Evolutionary conservation across 2,888 invertebrate species (phyloP), one percentile per base, ranked within the genome.

Genomic region (Lithophane ornitopus): DNA sequence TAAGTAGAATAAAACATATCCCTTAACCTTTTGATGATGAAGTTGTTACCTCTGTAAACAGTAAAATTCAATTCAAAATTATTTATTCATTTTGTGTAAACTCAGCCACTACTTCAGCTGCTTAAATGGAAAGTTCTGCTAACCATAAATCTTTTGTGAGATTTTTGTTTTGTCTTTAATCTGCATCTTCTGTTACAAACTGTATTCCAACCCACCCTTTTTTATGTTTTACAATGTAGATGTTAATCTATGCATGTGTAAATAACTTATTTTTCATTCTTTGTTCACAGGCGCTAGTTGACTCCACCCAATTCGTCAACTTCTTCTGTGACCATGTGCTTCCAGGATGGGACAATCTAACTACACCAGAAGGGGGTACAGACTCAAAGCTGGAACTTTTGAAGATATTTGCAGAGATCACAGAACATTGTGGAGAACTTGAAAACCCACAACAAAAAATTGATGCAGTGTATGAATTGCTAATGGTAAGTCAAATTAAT

Each of bases 311-410:
- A 89, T 99, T 99, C 93, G 97, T 99, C 3, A 97, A 97, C 58
- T 99, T 98, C 92, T 98, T 99, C 91, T 98, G 98, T 93, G 97
- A 98, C 77, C 97, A 99, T 97, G 98, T 99, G 52, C 94, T 99
- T 78, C 98, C 98, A 19, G 97, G 97, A 74, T 97, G 98, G 95
- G 97, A 97, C 91, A 97, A 97, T 76, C 97, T 98, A 88, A 97
- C 97, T 68, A 96, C 97, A 91, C 97, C 88, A 9, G 97, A 97
- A 73, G 97, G 97, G 49, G 97, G 97, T 46, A 96, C 97, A 68
- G 97, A 97, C 85, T 97, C 98, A 73, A 97, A 98, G 90, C 94
- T 99, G 79, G 98, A 98, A 89, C 94, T 99, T 70, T 95, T 99
- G 41, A 98, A 98, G 94, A 97, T 98, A 82, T 97, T 99, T 91